Percentiles rank a stretch among this genome's conserved stretches.
phyloP scores from a whole-genome alignment of 2,113 vertebrate species.

The Varanus salvator region DNA sequence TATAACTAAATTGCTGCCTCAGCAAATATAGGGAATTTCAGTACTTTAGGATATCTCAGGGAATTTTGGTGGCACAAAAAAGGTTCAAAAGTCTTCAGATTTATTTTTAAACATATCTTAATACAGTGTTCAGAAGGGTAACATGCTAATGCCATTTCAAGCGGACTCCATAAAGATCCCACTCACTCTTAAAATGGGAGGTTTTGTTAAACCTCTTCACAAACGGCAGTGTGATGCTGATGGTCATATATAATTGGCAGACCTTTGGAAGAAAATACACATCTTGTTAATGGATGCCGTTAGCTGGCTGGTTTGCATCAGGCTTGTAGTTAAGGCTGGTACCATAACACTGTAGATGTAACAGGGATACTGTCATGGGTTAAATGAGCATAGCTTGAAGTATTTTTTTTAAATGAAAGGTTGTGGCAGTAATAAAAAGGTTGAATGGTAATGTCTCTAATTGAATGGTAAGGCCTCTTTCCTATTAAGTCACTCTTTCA shows the following conservation, averaged over 20 bases:
- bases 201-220: slow-evolving; percentile 31
- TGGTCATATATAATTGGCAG: slow-evolving; percentile 59
- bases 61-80: slow-evolving; percentile 47
- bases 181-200: slow-evolving; percentile 18
- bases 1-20: slow-evolving; percentile 72
- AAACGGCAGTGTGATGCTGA: slow-evolving; percentile 25
- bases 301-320: slow-evolving; percentile 52
- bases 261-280: slow-evolving; percentile 54
- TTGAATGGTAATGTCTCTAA: slow-evolving; percentile 86
- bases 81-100: slow-evolving; percentile 56
- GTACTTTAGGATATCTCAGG: slow-evolving; percentile 50
- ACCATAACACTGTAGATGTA: slow-evolving; percentile 55
- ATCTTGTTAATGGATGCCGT: slow-evolving; percentile 60
- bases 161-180: slow-evolving; percentile 23
- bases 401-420: slow-evolving; percentile 84
- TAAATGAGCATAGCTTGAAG: slow-evolving; percentile 82
- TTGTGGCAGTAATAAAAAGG: slow-evolving; percentile 87
- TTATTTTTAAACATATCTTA: slow-evolving; percentile 68
- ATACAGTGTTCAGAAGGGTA: slow-evolving; percentile 53
- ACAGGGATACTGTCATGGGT: slow-evolving; percentile 75
- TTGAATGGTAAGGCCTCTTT: slow-evolving; percentile 84
- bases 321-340: slow-evolving; percentile 43
- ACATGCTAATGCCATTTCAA: slow-evolving; percentile 51
- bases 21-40: slow-evolving; percentile 72
- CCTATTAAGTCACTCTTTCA: slow-evolving; percentile 93